phyloP scores from a whole-genome alignment of 2,113 vertebrate genomes.

The Dipodomys stephensi region DNA sequence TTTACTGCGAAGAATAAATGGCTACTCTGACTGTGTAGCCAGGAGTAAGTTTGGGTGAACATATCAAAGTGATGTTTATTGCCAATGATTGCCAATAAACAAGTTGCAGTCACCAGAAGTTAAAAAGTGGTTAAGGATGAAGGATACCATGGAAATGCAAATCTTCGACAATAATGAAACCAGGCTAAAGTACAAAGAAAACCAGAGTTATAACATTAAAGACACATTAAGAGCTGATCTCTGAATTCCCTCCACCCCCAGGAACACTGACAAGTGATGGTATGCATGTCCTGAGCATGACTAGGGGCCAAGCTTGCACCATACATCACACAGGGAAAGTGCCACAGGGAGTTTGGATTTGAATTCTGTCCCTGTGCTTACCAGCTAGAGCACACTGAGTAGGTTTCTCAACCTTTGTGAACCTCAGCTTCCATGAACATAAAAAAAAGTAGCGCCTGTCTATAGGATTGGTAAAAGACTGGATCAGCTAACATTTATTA shows the following conservation, averaged over 20 bases:
- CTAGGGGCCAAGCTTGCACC: neutral
- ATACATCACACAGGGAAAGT: neutral
- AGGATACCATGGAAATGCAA: neutral
- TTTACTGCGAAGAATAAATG: neutral
- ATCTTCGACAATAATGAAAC: neutral
- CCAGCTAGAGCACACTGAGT: neutral
- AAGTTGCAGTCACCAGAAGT: neutral
- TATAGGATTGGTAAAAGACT: neutral
- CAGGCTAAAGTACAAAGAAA: neutral
- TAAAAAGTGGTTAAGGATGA: neutral
- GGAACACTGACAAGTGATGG: neutral
- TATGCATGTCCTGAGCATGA: neutral
- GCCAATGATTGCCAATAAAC: neutral
- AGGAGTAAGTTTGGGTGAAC: neutral
- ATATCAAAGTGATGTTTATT: neutral
- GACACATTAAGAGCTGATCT: neutral
- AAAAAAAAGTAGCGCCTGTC: neutral
- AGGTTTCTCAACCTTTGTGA: neutral
- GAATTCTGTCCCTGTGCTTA: neutral
- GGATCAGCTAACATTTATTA: neutral
- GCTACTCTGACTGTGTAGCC: neutral
- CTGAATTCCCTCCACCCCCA: neutral
- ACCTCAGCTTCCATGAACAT: neutral
- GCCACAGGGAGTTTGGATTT: neutral
- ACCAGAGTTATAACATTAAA: neutral